Conservation (phyloP, 2,888 invertebrate genomes). For the Rhynchonema sp. region DNA sequence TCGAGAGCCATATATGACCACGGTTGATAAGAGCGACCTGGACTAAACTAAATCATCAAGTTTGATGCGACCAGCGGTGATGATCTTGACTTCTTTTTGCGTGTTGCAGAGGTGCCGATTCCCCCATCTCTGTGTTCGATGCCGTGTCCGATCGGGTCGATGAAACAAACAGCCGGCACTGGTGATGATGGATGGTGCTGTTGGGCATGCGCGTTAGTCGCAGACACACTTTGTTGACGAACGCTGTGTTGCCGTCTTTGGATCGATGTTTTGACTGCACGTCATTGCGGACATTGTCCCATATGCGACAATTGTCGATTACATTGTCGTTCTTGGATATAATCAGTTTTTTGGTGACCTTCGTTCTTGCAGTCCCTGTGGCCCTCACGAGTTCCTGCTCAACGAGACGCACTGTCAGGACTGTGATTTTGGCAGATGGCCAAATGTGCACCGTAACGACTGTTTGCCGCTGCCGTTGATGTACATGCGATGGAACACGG, state of each 20-base stretch:
- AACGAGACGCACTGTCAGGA: slow-evolving; percentile 41
- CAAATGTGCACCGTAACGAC: slow-evolving; percentile 36
- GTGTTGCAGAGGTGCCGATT: too few relatives aligned
- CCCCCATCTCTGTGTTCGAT: slow-evolving; percentile 46
- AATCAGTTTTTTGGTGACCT: too few relatives aligned
- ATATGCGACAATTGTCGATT: too few relatives aligned
- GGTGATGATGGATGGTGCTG: slow-evolving; percentile 31
- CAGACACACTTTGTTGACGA: background rate
- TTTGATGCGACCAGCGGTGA: too few relatives aligned
- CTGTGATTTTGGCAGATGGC: slow-evolving; percentile 45
- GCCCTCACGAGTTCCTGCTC: slow-evolving; percentile 40
- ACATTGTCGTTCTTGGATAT: too few relatives aligned
- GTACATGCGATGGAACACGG: slow-evolving; percentile 40
- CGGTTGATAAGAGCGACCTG: too few relatives aligned
- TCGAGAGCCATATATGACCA: too few relatives aligned
- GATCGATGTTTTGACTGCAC: too few relatives aligned
- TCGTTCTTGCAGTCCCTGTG: slow-evolving; percentile 44
- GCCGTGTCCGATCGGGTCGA: slow-evolving; percentile 40
- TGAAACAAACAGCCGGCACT: slow-evolving; percentile 33
- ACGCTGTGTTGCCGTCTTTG: too few relatives aligned
- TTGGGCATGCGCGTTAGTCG: background rate
- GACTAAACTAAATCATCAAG: too few relatives aligned
- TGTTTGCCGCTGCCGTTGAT: slow-evolving; percentile 41
- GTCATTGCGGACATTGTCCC: too few relatives aligned
- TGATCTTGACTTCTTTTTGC: too few relatives aligned